A percentile compares a stretch with the other conserved stretches of the same genome.
Conservation (phyloP, 2,797 vertebrate genomes). For the Xyrichtys novacula region DNA sequence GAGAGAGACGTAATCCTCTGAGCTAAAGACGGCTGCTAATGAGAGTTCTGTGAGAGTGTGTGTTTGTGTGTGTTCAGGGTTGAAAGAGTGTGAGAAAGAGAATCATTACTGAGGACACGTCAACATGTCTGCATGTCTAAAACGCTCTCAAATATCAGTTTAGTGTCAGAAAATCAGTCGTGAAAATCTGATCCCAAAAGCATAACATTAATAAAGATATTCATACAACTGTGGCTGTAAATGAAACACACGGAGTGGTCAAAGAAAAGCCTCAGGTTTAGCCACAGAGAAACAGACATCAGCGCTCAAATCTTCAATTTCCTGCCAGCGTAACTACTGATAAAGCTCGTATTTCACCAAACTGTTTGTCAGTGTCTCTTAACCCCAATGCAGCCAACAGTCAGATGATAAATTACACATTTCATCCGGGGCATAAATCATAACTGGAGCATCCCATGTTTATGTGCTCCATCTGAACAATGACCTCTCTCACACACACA, state of each 20-base stretch:
- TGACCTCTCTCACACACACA: constrained; percentile 23
- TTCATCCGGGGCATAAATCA: constrained; percentile 45
- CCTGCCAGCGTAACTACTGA: constrained; percentile 36
- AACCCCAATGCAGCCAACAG: constrained; percentile 31
- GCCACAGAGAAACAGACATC: constrained; percentile 40
- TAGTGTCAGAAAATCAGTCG: too few relatives aligned
- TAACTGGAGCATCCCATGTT: constrained; percentile 28
- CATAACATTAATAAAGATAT: too few relatives aligned
- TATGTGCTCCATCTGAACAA: constrained; percentile 42
- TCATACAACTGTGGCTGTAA: too few relatives aligned
- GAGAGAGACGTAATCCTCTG: not conserved
- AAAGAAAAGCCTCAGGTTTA: too few relatives aligned
- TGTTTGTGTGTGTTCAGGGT: not conserved
- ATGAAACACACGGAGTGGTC: too few relatives aligned
- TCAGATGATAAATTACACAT: constrained; percentile 53
- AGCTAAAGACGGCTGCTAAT: constrained; percentile 13
- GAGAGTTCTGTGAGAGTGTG: constrained; percentile 19
- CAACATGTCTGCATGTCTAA: too few relatives aligned
- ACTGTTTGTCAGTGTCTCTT: constrained; percentile 9
- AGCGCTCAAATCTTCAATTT: too few relatives aligned
- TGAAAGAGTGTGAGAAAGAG: not conserved
- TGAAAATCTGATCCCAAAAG: too few relatives aligned
- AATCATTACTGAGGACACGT: too few relatives aligned
- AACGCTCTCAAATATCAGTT: too few relatives aligned
- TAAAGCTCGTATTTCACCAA: not conserved